Conservation (phyloP, 2,888 invertebrate species). For the Brachynemurus nebulosus region DNA sequence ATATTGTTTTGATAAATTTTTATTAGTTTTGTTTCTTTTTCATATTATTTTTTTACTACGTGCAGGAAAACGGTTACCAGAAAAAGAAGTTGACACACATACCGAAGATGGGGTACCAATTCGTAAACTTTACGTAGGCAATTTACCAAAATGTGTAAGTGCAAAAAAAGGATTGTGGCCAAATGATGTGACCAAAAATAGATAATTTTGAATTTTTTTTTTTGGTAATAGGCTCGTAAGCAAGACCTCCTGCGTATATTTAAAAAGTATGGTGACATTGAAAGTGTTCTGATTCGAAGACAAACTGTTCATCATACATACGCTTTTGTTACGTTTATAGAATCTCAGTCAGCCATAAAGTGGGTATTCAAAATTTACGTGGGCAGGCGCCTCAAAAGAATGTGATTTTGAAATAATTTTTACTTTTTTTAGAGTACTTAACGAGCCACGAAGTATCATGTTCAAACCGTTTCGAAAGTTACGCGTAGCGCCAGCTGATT, state of each 20-base stretch:
- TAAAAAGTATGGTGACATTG: background rate
- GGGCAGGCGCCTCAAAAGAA: background rate
- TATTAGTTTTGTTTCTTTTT: too few relatives aligned
- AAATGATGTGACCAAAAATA: too few relatives aligned
- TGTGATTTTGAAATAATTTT: background rate
- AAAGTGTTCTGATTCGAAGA: background rate
- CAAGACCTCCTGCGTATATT: too few relatives aligned
- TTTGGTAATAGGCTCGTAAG: too few relatives aligned
- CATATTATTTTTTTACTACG: too few relatives aligned
- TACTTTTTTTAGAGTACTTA: constrained; percentile 1
- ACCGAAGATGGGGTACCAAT: constrained; percentile 44
- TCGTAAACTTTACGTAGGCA: constrained; percentile 41
- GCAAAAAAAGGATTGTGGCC: constrained; percentile 19
- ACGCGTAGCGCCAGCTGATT: constrained; percentile 41
- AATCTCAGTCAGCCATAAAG: background rate
- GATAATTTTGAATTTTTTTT: too few relatives aligned
- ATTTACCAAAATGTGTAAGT: constrained; percentile 40
- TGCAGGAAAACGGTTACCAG: too few relatives aligned
- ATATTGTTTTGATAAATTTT: too few relatives aligned
- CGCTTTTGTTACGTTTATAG: background rate
- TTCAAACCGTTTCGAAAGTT: constrained; percentile 25
- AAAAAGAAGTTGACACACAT: background rate
- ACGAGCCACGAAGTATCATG: background rate
- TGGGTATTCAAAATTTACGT: background rate
- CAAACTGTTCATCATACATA: background rate